These are phyloP conservation scores for Galemys pyrenaicus DNA, from an alignment of 2,113 vertebrate genomes.

Conservation along the genomic window DNA sequence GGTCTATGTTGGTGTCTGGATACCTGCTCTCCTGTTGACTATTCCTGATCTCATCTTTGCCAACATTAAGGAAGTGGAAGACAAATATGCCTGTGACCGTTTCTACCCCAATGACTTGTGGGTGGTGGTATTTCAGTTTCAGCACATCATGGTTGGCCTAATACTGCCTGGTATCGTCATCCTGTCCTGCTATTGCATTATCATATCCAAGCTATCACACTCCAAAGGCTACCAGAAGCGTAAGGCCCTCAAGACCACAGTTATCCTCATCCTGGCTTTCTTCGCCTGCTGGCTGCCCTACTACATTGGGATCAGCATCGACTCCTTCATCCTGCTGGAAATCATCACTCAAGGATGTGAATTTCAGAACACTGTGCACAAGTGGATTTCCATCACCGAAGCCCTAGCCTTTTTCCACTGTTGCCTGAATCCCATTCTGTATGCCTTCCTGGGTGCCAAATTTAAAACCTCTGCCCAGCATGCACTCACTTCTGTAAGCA, in stretches of 20 bases:
- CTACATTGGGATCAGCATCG: constrained; percentile 92
- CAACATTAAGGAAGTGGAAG: constrained; percentile 70
- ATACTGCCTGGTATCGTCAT: constrained; percentile 96
- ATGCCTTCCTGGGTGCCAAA: constrained; percentile 97
- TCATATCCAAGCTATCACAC: constrained; percentile 94
- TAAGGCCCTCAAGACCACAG: constrained; percentile 96
- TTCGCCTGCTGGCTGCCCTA: constrained; percentile 98
- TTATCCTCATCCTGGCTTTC: constrained; percentile 97
- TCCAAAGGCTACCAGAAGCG: constrained; percentile 95
- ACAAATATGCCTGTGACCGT: constrained; percentile 89
- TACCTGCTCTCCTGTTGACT: constrained; percentile 93
- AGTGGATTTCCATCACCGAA: constrained; percentile 95
- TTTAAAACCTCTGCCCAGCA: constrained; percentile 96
- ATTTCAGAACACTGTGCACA: constrained; percentile 89
- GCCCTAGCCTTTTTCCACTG: constrained; percentile 97
- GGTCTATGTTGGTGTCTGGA: constrained; percentile 96
- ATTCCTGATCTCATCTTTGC: constrained; percentile 96
- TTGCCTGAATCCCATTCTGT: constrained; percentile 98
- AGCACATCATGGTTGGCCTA: constrained; percentile 95
- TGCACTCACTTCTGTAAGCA: constrained; percentile 90
- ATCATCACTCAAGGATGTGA: constrained; percentile 88
- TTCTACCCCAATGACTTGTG: constrained; percentile 90
- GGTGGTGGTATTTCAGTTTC: constrained; percentile 92
- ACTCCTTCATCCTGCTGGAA: constrained; percentile 90
- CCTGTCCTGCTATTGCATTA: constrained; percentile 96